These are phyloP conservation scores for Eulemur mongoz DNA, from an alignment of 2,797 vertebrate genomes.

Conservation along the genomic window DNA sequence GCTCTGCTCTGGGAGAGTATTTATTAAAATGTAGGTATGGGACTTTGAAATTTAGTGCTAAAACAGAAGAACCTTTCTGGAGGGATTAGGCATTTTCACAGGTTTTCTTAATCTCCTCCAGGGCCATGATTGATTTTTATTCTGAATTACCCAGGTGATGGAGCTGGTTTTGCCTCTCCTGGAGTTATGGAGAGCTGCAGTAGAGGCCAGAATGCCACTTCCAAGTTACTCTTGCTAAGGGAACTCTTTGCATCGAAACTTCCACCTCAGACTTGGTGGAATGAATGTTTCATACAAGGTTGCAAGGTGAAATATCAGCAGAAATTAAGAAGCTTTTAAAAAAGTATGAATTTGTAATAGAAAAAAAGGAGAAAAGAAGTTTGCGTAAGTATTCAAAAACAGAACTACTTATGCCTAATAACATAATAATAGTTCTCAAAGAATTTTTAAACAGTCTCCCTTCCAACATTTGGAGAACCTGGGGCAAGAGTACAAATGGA, in stretches of 20 bases:
- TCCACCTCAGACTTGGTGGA: neutral
- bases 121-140: neutral
- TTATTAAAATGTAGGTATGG: neutral
- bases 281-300: neutral
- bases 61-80: neutral
- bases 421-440: neutral
- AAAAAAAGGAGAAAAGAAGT: neutral
- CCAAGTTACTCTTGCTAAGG: slow-evolving; percentile 77
- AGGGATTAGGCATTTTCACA: neutral
- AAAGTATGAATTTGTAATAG: neutral
- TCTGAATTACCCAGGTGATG: neutral
- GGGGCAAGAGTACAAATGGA: neutral
- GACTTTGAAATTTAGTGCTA: neutral
- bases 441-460: neutral
- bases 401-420: neutral
- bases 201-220: slow-evolving; percentile 59
- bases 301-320: neutral
- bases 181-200: neutral
- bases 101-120: neutral
- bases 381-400: neutral
- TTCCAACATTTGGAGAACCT: neutral
- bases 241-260: slow-evolving; percentile 56
- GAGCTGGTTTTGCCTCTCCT: neutral
- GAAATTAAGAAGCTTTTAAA: neutral
- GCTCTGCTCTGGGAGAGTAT: neutral